Evolutionary conservation across 2,797 vertebrate species (phyloP).

Genomic region (Discoglossus pictus): DNA sequence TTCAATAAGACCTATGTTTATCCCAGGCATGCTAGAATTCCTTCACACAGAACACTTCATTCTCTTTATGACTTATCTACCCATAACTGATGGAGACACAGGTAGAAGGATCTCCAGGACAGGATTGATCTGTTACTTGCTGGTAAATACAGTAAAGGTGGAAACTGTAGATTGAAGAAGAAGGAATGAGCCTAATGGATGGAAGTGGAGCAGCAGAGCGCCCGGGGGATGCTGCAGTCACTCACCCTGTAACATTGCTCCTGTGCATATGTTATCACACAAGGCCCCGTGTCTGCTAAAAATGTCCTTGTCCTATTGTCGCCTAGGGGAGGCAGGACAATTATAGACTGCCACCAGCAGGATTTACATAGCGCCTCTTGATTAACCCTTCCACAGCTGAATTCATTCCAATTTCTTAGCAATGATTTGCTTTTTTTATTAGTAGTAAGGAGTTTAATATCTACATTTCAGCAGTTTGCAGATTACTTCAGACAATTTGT

Average conservation of each 20-base stretch:
- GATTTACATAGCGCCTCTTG: background rate
- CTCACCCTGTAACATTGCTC: background rate
- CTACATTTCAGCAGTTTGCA: no score
- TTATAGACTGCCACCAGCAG: conserved; percentile 20
- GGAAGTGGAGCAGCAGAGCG: conserved; percentile 4
- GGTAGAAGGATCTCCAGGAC: background rate
- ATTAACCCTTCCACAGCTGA: background rate
- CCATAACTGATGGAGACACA: no score
- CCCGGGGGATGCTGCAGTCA: background rate
- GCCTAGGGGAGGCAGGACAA: conserved; percentile 5
- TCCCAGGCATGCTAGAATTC: no score
- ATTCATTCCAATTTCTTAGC: no score
- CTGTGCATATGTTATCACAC: background rate
- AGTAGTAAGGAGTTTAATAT: no score
- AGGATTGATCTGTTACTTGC: background rate
- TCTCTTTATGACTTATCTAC: no score
- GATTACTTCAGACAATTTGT: no score
- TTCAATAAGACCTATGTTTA: no score
- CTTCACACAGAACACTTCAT: no score
- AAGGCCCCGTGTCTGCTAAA: background rate
- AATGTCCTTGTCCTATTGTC: background rate
- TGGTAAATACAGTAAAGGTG: no score
- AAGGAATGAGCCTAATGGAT: background rate
- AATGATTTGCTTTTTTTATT: no score
- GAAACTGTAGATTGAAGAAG: no score